A percentile compares a stretch with the other conserved stretches of the same genome.
These are phyloP conservation scores for Meta bourneti DNA, from an alignment of 2,888 invertebrate species.

Conservation along the genomic window DNA sequence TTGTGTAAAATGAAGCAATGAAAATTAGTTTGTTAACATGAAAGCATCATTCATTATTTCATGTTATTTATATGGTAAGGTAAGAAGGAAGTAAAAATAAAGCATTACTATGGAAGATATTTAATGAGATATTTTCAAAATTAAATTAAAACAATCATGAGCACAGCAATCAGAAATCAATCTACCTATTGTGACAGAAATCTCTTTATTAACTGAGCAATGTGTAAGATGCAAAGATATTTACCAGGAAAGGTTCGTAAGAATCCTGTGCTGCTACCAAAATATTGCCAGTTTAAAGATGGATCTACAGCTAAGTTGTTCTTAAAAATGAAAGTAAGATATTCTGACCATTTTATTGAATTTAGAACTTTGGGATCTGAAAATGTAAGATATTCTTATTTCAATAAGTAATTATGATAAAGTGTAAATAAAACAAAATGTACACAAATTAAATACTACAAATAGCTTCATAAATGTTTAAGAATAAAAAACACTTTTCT, in stretches of 20 bases:
- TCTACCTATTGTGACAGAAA: no score
- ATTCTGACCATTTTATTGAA: slow-evolving; percentile 95
- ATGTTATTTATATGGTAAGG: neutral
- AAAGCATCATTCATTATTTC: neutral
- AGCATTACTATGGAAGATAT: neutral
- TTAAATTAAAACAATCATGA: no score
- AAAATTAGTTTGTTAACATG: no score
- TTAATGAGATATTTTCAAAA: no score
- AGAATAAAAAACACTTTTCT: neutral
- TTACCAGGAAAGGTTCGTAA: slow-evolving; percentile 95
- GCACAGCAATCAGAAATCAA: no score
- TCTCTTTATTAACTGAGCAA: neutral
- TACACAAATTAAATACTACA: neutral
- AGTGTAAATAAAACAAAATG: neutral
- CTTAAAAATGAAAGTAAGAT: slow-evolving; percentile 89
- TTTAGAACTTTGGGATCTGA: slow-evolving; percentile 90
- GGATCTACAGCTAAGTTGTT: slow-evolving; percentile 94
- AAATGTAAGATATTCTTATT: neutral
- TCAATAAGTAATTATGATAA: no score
- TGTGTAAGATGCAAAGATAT: slow-evolving; percentile 23
- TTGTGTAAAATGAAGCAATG: no score
- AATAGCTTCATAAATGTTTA: neutral
- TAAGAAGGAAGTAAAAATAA: neutral
- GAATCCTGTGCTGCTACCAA: slow-evolving; percentile 95
- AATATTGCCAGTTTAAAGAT: slow-evolving; percentile 97